A percentile compares a stretch with the other conserved stretches of the same genome.
phyloP scores from a whole-genome alignment of 2,888 invertebrate species.

The Candidula unifasciata region DNA sequence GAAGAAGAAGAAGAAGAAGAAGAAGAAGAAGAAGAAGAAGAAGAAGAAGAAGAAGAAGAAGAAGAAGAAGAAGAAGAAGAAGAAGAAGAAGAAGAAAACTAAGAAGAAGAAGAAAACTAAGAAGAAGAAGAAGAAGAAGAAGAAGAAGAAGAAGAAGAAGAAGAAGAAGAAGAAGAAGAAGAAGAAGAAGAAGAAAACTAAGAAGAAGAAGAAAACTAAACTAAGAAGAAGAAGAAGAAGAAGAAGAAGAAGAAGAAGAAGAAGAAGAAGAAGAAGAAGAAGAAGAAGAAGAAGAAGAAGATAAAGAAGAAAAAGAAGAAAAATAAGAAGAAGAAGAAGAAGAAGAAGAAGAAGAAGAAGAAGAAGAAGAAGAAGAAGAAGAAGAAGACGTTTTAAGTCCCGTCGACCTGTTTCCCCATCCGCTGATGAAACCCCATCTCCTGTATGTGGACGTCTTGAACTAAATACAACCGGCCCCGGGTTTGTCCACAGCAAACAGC shows the following conservation, averaged over 20 bases:
- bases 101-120: no score
- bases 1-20: background rate
- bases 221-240: no score
- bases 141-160: background rate
- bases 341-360: no score
- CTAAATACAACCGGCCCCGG: background rate
- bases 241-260: background rate
- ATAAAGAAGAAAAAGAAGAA: background rate
- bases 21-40: background rate
- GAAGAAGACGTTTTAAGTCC: no score
- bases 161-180: background rate
- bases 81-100: no score
- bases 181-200: no score
- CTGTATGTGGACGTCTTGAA: background rate
- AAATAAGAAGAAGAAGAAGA: no score
- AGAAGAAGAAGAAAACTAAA: no score
- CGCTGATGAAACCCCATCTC: no score
- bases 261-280: background rate
- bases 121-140: background rate
- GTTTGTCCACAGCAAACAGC: background rate
- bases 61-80: background rate
- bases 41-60: background rate
- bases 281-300: constrained; percentile 9
- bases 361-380: no score
- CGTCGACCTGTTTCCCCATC: no score